These are phyloP conservation scores for Monopterus albus DNA, from an alignment of 2,113 vertebrate genomes.

Conservation along the genomic window DNA sequence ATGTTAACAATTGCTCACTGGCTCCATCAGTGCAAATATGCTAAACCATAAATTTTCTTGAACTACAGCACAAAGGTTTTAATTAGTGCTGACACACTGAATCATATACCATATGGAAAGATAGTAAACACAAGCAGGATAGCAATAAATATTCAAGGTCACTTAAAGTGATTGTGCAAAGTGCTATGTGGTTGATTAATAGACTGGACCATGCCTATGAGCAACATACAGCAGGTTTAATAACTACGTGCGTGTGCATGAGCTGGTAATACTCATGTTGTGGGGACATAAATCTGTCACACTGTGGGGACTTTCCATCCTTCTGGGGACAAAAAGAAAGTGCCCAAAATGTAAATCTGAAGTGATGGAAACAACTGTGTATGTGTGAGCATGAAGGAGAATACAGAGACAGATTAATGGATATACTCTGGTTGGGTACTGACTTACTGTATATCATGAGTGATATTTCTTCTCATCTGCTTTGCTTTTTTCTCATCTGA, in stretches of 20 bases:
- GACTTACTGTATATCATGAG: background rate
- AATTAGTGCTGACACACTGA: background rate
- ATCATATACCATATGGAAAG: background rate
- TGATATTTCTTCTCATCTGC: background rate
- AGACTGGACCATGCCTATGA: background rate
- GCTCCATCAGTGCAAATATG: background rate
- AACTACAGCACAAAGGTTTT: background rate
- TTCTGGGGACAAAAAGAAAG: too few relatives aligned
- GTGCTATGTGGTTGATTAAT: background rate
- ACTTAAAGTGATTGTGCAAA: background rate
- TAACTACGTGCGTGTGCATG: background rate
- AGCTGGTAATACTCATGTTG: too few relatives aligned
- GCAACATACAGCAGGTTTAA: background rate
- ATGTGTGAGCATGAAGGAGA: background rate
- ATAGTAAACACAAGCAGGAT: background rate
- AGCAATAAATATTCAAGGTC: background rate
- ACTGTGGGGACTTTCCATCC: too few relatives aligned
- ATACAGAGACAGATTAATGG: background rate
- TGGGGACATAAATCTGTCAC: too few relatives aligned
- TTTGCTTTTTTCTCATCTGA: background rate
- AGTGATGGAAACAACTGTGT: too few relatives aligned
- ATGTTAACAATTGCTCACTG: background rate
- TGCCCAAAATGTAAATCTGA: too few relatives aligned
- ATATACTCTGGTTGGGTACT: background rate
- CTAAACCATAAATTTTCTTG: background rate